These are phyloP conservation scores for Eublepharis macularius DNA, from an alignment of 2,113 vertebrate species.

Conservation along the genomic window DNA sequence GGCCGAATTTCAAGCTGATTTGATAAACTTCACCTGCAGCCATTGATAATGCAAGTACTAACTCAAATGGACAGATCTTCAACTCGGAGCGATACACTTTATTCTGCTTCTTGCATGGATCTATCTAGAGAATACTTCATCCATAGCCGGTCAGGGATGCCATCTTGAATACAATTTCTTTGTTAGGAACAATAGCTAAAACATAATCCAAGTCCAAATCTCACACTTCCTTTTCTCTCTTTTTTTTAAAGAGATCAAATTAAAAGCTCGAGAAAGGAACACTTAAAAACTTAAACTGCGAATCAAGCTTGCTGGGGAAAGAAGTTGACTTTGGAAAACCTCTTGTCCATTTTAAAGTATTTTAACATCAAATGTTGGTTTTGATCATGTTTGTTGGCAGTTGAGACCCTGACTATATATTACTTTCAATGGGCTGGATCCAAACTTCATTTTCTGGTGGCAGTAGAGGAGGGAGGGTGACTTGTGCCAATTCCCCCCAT, in stretches of 20 bases:
- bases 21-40: neutral
- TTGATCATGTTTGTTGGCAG: too few species aligned
- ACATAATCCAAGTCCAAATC: neutral
- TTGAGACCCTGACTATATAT: too few species aligned
- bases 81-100: neutral
- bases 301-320: too few species aligned
- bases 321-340: too few species aligned
- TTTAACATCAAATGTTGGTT: too few species aligned
- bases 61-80: neutral
- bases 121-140: neutral
- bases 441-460: too few species aligned
- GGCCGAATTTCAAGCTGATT: conserved; percentile 4
- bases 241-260: neutral
- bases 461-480: too few species aligned
- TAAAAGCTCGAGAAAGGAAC: neutral
- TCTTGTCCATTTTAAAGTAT: too few species aligned
- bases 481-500: too few species aligned
- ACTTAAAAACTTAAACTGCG: too few species aligned
- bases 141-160: neutral
- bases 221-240: neutral
- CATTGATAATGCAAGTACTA: neutral
- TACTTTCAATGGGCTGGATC: too few species aligned
- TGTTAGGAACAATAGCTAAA: neutral
- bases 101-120: neutral
- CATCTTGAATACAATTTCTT: neutral